Evolutionary conservation across 2,113 vertebrate species (phyloP).

Genomic region (Pyxicephalus adspersus): DNA sequence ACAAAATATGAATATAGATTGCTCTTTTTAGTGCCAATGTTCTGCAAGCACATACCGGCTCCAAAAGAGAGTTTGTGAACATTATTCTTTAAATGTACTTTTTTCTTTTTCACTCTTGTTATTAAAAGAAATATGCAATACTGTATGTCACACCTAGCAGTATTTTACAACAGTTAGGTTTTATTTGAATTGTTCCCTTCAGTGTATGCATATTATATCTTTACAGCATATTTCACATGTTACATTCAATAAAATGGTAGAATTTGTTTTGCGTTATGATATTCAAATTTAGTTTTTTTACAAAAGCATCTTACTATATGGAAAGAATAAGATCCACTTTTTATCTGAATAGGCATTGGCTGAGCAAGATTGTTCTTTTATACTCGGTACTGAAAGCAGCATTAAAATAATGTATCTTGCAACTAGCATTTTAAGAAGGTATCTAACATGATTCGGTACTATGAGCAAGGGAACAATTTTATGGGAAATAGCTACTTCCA

Average conservation of each 20-base stretch:
- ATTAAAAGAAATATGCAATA: not conserved
- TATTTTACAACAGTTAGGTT: not conserved
- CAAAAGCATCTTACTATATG: not conserved
- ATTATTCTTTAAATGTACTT: too few species aligned
- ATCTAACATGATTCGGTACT: slow-evolving; percentile 51
- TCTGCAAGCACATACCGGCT: too few species aligned
- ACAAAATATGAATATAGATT: too few species aligned
- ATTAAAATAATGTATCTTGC: slow-evolving; percentile 58
- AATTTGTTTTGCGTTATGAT: not conserved
- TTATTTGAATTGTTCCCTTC: not conserved
- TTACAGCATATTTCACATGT: not conserved
- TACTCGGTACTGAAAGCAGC: slow-evolving; percentile 3
- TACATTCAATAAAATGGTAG: not conserved
- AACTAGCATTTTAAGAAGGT: slow-evolving; percentile 53
- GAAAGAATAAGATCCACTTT: slow-evolving; percentile 7
- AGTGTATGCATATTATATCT: not conserved
- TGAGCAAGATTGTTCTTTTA: slow-evolving; percentile 28
- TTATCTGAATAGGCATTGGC: not conserved
- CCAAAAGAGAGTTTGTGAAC: too few species aligned
- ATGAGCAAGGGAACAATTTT: slow-evolving; percentile 58
- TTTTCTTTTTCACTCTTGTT: too few species aligned
- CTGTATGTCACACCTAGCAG: not conserved
- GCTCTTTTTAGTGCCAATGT: too few species aligned
- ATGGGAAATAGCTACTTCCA: slow-evolving; percentile 67
- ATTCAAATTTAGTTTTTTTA: slow-evolving; percentile 14